Base-by-base conservation (phyloP, 2,797 vertebrate genomes). In the Crocidura indochinensis region DNA sequence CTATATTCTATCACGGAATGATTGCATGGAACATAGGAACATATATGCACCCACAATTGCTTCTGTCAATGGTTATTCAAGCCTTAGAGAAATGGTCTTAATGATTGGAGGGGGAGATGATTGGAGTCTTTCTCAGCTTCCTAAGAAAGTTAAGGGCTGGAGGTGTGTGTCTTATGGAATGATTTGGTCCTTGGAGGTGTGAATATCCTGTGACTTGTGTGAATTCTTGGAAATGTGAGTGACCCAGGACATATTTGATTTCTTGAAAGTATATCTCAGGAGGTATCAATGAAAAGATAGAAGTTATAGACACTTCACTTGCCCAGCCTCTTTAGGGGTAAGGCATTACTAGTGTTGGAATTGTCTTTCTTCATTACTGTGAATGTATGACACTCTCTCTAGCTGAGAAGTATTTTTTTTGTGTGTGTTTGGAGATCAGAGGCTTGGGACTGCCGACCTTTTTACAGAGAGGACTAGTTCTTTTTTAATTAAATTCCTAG, bases 401-500 rank as follows among this genome's bases (percentile, higher is more conserved):
- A 38, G 88, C 67, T 38, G 90, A 65, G 9, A 64, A 96, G 88
- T 94, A 91, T 91, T 92, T 96, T 96, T 76, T n/a, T n/a, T n/a
- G n/a, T n/a, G n/a, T 87, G 87, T 96, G 93, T 93, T 97, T 94
- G 60, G 71, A 79, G 47, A 69, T 5, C 77, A 29, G 44, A 67
- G 60, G 27, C 10, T 31, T 93, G 94, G 94, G 87, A 76, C 96
- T 96, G 94, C 93, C 92, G 96, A 95, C 96, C 94, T 97, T 97
- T 96, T 94, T 95, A 95, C 86, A 88, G 91, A 91, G 91, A 97
- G 87, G 92, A 90, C 51, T 96, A 96, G 95, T 97, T 97, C 96
- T 91, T 97, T 97, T 97, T 96, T 97, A 97, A 98, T 97, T 97
- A 97, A 97, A 97, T 96, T 97, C 97, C 95, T 95, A 96, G 96